Evolutionary conservation across 2,888 invertebrate genomes (phyloP), one percentile per base, ranked within the genome.

Genomic region (Phania funesta): DNA sequence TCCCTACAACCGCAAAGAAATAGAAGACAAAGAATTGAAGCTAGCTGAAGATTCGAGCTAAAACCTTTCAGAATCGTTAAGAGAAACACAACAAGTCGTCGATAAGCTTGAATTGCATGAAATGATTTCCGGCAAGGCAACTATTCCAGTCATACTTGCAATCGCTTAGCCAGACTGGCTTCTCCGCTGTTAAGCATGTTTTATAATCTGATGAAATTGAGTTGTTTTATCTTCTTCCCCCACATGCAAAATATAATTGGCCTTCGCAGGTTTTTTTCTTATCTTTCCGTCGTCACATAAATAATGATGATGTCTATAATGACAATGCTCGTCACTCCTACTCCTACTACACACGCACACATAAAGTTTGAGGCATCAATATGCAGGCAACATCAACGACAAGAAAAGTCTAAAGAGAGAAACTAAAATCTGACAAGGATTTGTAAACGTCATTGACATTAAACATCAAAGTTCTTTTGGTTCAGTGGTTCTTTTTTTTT

Each of bases 381-480:
- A 73, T 44, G 41, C 73, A 38, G 26, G 44, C 20, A 62, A 35
- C 52, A 20, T 46, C 20, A 68, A 18, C 22, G 24, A 7, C 18
- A 60, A 41, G 24, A 52, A 26, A 22, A 35, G 22, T 64, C 7
- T 38, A 35, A 50, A 32, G 35, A 62, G 9, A 50, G 64, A n/a
- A 54, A 67, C 50, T 50, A 65, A 56, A 78, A 82, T 68, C 70
- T 78, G 68, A 74, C 70, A 82, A 78, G 74, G 65, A 74, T 75
- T 67, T 78, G 58, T 70, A 65, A 78, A 75, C 74, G 78, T 65
- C 78, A 82, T 75, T 82, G 74, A 82, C 77, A 77, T 68, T 54
- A 75, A 62, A 82, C 74, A 75, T 82, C 78, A 82, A 82, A 77
- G 78, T 58, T 71, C 38, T 26, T 50, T 60, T 50, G 22, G 46